Evolutionary conservation across 2,797 vertebrate species (phyloP), one percentile per base, ranked within the genome.

Genomic region (Premnoplex brunnescens): DNA sequence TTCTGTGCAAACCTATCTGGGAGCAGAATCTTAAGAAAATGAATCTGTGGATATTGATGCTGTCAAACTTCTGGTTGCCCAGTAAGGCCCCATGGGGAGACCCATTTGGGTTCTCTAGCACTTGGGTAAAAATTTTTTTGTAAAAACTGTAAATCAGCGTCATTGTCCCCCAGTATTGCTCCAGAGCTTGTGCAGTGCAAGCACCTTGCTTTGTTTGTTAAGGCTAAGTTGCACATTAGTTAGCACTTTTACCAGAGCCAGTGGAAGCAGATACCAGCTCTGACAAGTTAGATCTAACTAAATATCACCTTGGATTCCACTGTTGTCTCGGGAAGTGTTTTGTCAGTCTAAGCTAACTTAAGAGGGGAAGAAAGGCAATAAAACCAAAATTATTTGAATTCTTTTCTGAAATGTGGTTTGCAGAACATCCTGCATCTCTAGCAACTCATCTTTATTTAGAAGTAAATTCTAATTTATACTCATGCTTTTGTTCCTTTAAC

Each of bases 391-490:
- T 8, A 85, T 96, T 92, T 88, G 59, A 94, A 92, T 95, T 97
- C 13, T 76, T 71, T 81, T 96, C 92, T 87, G 85, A 92, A 94
- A 69, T 79, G 79, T 1, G 14, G 68, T 92, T 92, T 96, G 63
- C 82, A 95, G 92, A 91, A 54, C 94, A 75, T 91, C 58, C 67
- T 96, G 76, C 89, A 68, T 85, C 83, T 88, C 86, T 74, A 71
- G 48, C 36, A 96, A 51, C 37, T 52, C 27, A 34, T 88, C 85
- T 97, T 96, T 93, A 88, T 91, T 95, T 89, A 92, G 85, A 95
- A 94, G 91, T 68, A 88, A 85, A 92, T 81, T 91, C 36, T 69
- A 52, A 67, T 58, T 58, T 80, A 28, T 83, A 66, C 37, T 85
- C 16, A 39, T 59, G n/a, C 23, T 86, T 88, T 93, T 78, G 20